These are phyloP conservation scores for Ophioderma brevispina DNA, from an alignment of 35 echinoderm and acorn worm species.

Conservation along the genomic window DNA sequence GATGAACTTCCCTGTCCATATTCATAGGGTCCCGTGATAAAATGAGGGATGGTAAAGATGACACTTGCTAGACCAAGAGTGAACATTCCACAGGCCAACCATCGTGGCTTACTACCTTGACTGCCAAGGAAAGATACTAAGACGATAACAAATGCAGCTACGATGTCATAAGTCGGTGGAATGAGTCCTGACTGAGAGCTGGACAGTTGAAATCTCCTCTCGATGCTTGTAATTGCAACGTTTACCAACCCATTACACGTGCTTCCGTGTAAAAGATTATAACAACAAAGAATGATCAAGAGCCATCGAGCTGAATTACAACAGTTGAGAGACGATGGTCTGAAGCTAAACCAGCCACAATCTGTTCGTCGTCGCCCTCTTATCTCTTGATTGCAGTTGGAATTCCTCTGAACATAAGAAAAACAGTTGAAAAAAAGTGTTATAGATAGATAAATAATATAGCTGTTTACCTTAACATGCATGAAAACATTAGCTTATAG, in stretches of 20 bases:
- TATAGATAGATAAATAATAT: too few species aligned
- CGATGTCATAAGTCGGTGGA: conserved; percentile 55
- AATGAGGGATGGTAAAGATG: conserved; percentile 81
- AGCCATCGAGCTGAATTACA: conserved; percentile 45
- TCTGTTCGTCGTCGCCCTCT: neutral
- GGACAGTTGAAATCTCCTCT: conserved; percentile 77
- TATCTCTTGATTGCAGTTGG: too few species aligned
- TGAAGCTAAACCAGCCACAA: conserved; percentile 44
- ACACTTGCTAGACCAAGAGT: conserved; percentile 40
- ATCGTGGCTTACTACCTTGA: conserved; percentile 76
- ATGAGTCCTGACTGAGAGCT: conserved; percentile 71
- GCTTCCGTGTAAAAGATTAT: conserved; percentile 64
- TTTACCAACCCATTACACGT: conserved; percentile 77
- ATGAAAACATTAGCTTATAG: too few species aligned
- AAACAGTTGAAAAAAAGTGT: too few species aligned
- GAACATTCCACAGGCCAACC: conserved; percentile 60
- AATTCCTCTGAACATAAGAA: too few species aligned
- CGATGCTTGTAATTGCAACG: conserved; percentile 66
- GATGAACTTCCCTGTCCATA: neutral
- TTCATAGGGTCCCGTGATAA: conserved; percentile 58
- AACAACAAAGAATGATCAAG: conserved; percentile 26
- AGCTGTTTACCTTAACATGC: too few species aligned
- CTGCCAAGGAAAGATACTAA: conserved; percentile 77
- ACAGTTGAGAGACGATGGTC: conserved; percentile 28
- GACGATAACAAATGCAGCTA: conserved; percentile 58